phyloP scores from a whole-genome alignment of 2,888 invertebrate species.

The Rhogogaster chlorosoma region DNA sequence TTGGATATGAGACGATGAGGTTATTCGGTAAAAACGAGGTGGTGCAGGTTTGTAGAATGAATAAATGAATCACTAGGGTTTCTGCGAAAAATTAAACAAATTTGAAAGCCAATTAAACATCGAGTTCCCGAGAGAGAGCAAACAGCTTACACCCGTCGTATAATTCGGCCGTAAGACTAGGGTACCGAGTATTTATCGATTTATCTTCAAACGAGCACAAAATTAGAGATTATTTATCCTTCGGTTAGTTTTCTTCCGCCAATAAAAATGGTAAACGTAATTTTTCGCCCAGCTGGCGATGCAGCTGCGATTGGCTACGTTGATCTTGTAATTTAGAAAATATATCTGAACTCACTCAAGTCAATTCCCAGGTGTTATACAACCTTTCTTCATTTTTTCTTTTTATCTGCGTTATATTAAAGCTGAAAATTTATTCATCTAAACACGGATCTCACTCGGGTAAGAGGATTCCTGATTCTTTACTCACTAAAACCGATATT shows the following conservation, averaged over 20 bases:
- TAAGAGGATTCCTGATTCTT: neutral
- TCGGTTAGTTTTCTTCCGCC: neutral
- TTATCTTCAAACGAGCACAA: constrained; percentile 13
- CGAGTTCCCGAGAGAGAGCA: neutral
- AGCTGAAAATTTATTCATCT: constrained; percentile 11
- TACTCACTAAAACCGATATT: constrained; percentile 12
- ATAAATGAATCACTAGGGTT: constrained; percentile 8
- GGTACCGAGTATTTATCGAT: constrained; percentile 46
- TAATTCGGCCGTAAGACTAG: neutral
- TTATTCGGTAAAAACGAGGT: neutral
- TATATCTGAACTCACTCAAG: neutral
- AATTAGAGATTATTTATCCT: constrained; percentile 15
- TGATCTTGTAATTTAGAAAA: neutral
- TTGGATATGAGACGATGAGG: too few species aligned
- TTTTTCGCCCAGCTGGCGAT: neutral
- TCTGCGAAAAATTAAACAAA: constrained; percentile 31
- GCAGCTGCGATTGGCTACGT: neutral
- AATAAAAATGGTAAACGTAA: constrained; percentile 17
- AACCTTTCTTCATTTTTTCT: neutral
- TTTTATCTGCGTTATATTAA: constrained; percentile 22
- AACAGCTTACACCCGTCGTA: neutral
- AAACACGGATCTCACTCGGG: neutral
- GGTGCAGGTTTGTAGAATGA: neutral
- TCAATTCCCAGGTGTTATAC: neutral
- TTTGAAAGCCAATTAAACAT: constrained; percentile 28